Evolutionary conservation across 30 jellyfish, hydroid and myxozoan genomes (phyloP).

Genomic region (Aurelia aurita complex sp. Pacific): DNA sequence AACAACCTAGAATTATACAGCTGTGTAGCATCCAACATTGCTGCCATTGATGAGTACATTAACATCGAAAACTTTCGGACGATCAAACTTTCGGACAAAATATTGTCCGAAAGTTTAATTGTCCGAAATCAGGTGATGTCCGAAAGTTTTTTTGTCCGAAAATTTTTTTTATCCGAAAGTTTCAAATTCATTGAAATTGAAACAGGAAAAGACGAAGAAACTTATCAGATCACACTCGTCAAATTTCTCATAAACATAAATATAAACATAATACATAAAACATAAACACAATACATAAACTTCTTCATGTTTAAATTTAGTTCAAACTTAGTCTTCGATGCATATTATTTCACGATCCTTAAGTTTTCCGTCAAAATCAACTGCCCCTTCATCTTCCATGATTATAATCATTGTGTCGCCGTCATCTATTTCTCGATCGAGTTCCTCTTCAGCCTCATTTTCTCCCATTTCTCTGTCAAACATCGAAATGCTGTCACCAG

Average conservation of each 20-base stretch:
- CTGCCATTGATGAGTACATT: no score
- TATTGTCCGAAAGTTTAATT: slow-evolving; percentile 8
- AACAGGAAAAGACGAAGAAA: slow-evolving; percentile 1
- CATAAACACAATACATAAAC: neutral
- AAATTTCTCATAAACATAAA: neutral
- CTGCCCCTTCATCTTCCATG: neutral
- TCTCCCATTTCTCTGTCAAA: neutral
- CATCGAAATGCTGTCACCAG: neutral
- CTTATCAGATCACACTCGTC: neutral
- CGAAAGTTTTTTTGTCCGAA: neutral
- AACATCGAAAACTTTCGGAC: no score
- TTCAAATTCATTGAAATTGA: neutral
- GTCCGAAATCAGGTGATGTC: slow-evolving; percentile 7
- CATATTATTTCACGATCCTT: neutral
- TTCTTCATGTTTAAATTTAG: neutral
- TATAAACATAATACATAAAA: neutral
- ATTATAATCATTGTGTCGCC: neutral
- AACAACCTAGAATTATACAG: no score
- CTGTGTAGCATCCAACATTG: no score
- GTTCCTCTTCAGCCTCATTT: neutral
- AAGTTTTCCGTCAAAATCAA: neutral
- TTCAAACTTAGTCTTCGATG: neutral
- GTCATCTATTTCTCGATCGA: neutral
- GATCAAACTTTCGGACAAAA: neutral
- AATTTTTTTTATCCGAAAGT: neutral